A percentile compares a stretch with the other conserved stretches of the same genome.
phyloP scores from a whole-genome alignment of 1,140 invertebrate species.

The Pomacea maculata region DNA sequence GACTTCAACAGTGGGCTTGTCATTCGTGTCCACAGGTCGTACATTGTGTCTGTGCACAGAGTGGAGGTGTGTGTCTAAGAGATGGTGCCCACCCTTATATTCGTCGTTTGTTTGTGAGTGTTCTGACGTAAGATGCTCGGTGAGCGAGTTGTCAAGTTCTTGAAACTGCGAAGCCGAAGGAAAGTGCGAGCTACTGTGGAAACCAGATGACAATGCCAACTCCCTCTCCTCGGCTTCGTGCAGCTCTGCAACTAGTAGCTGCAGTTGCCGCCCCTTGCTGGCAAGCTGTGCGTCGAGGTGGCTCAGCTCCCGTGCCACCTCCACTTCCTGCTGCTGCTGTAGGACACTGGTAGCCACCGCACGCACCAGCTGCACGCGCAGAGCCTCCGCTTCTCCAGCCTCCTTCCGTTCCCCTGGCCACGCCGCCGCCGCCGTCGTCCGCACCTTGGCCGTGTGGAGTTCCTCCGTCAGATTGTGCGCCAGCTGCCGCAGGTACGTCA shows the following conservation, averaged over 20 bases:
- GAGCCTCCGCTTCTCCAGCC: conserved; percentile 45
- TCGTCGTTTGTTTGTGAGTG: no score
- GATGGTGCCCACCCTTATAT: no score
- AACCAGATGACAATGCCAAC: no score
- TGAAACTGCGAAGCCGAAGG: no score
- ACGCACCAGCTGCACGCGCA: conserved; percentile 55
- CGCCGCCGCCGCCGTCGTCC: conserved; percentile 25
- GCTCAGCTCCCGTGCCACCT: conserved; percentile 72
- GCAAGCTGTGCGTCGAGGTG: conserved; percentile 74
- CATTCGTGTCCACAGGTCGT: no score
- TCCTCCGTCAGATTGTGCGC: conserved; percentile 70
- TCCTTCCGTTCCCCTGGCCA: conserved; percentile 73
- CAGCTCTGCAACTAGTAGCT: conserved; percentile 74
- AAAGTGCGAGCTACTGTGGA: no score
- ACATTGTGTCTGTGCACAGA: no score
- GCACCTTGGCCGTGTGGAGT: not conserved
- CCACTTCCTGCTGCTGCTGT: conserved; percentile 74
- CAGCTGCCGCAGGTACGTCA: conserved; percentile 75
- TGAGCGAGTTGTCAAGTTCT: no score
- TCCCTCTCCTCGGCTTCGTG: conserved; percentile 42
- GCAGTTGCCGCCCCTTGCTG: conserved; percentile 72
- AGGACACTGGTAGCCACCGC: conserved; percentile 39
- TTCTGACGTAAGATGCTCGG: no score
- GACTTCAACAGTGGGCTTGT: no score
- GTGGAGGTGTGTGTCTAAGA: no score